A percentile compares a stretch with the other conserved stretches of the same genome.
Evolutionary conservation across 2,888 invertebrate species (phyloP).

Genomic region (Idaea straminata): DNA sequence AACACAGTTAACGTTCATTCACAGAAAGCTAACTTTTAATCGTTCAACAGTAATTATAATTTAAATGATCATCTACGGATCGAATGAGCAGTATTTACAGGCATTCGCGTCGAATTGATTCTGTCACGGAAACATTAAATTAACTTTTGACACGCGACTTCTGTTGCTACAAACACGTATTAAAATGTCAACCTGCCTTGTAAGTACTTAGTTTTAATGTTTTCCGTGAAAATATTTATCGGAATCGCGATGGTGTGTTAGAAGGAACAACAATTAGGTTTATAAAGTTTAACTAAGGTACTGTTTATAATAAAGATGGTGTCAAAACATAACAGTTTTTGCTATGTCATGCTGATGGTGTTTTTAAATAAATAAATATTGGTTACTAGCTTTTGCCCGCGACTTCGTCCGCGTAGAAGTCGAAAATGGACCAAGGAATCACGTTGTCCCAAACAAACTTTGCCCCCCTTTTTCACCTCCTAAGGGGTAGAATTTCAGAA

Average conservation of each 20-base stretch:
- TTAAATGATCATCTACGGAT: slow-evolving; percentile 39
- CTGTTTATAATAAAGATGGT: too few relatives aligned
- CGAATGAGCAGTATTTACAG: slow-evolving; percentile 41
- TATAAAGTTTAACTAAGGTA: neutral
- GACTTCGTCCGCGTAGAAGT: too few relatives aligned
- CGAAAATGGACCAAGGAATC: too few relatives aligned
- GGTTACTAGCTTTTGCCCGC: too few relatives aligned
- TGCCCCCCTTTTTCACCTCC: too few relatives aligned
- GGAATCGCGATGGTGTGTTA: slow-evolving; percentile 13
- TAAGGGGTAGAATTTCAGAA: too few relatives aligned
- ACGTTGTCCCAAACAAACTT: too few relatives aligned
- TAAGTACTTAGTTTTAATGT: slow-evolving; percentile 11
- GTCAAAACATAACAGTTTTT: too few relatives aligned
- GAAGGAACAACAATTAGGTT: neutral
- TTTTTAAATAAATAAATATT: too few relatives aligned
- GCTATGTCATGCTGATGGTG: too few relatives aligned
- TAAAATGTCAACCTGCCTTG: slow-evolving; percentile 22
- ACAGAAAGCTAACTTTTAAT: slow-evolving; percentile 14
- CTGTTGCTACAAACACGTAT: slow-evolving; percentile 27
- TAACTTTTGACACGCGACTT: slow-evolving; percentile 40
- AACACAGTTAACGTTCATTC: slow-evolving; percentile 8
- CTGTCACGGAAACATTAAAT: slow-evolving; percentile 39
- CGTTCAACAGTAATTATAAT: slow-evolving; percentile 23
- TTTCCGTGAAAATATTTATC: slow-evolving; percentile 16
- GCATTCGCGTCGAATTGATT: slow-evolving; percentile 39